phyloP scores from a whole-genome alignment of 2,888 invertebrate genomes.

The Dynastes grantii region DNA sequence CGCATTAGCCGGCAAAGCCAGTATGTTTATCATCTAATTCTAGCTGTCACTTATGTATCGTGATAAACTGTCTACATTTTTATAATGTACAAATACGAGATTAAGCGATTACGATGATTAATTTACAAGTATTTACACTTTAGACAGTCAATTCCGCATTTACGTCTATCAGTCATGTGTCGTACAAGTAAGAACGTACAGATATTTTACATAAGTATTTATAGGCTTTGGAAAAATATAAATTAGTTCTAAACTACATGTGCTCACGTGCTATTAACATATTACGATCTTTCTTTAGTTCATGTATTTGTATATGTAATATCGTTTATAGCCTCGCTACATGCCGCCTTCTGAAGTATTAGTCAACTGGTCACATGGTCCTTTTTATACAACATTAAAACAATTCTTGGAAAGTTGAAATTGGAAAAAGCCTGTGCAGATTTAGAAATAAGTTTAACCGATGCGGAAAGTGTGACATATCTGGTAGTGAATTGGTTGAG shows the following conservation, averaged over 20 bases:
- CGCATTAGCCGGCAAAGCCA: constrained; percentile 38
- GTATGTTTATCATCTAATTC: constrained; percentile 47
- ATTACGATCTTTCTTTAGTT: neutral
- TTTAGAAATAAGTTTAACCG: no score
- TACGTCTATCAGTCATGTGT: constrained; percentile 25
- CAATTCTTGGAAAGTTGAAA: no score
- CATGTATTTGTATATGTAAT: neutral
- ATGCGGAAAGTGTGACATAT: no score
- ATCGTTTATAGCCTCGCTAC: neutral
- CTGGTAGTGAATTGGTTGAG: no score
- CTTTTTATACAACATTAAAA: no score
- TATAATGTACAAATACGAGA: constrained; percentile 50
- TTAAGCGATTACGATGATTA: constrained; percentile 48
- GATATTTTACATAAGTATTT: neutral
- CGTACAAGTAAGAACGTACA: constrained; percentile 6
- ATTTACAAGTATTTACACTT: constrained; percentile 45
- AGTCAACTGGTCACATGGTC: neutral
- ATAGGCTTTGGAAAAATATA: neutral
- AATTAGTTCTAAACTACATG: neutral
- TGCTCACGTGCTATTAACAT: neutral
- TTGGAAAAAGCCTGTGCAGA: no score
- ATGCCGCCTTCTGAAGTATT: neutral
- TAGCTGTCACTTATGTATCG: constrained; percentile 48
- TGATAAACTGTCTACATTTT: constrained; percentile 48
- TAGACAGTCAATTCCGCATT: constrained; percentile 41